Base-by-base conservation (phyloP, 2,797 vertebrate genomes). In the Lepilemur septentrionalis region DNA sequence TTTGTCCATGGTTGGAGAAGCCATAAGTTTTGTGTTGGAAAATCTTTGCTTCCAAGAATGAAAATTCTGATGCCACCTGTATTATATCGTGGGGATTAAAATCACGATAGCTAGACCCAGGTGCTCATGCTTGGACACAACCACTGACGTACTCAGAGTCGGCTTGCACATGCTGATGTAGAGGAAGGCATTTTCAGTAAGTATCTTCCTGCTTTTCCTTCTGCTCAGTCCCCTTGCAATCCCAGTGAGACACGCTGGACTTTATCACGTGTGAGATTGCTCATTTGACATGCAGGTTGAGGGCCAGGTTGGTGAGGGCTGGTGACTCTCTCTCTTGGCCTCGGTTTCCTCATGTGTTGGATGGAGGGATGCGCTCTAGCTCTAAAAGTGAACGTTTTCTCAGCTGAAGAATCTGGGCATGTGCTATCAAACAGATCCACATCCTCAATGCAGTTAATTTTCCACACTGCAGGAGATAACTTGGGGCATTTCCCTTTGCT, bases 141-240 rank as follows among this genome's bases (percentile, higher is more conserved):
- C n/a, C 20, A 3, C 46, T 32, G 23, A 30, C 7, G 0, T 43
- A 30, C 41, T 41, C 46, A 57, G 1, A 12, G 20, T 32, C 11
- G 0, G 3, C 22, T 1, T 61, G 28, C 14, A 9, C 0, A n/a
- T 38, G 63, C 80, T 52, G 32, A 38, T 50, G 50, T 35, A n/a
- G 63, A 59, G 61, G 73, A 23, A 43, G 38, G 15, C 9, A 0
- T 9, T 23, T 23, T 14, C 2, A 5, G 1, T 20, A 0, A 11
- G 30, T 0, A 0, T 25, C 61, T 65, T 48, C 38, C n/a, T 6
- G 10, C 1, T 18, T 18, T 4, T 32, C 4, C 3, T 22, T 28
- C 79, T 32, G 8, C 2, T 13, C 22, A 2, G 35, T 25, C 0
- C 14, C 20, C 1, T 0, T 23, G 25, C 5, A 20, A 0, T 48